A percentile compares a stretch with the other conserved stretches of the same genome.
Evolutionary conservation across 2,113 vertebrate genomes (phyloP).

Genomic region (Cyphotilapia sp.): DNA sequence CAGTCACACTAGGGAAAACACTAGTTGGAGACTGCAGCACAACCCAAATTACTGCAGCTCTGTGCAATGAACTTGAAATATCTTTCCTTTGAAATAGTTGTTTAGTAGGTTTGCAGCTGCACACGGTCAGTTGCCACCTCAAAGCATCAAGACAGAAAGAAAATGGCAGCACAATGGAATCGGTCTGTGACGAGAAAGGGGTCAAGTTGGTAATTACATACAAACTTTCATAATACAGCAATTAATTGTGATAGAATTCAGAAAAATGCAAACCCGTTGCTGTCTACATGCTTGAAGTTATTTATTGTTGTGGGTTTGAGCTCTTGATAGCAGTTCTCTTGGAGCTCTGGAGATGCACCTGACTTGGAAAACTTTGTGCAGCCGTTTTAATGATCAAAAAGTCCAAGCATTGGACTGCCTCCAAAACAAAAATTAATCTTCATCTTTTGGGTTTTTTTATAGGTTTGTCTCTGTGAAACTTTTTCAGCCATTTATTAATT

Average conservation of each 20-base stretch:
- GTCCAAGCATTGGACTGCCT: neutral
- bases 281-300: neutral
- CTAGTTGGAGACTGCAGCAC: neutral
- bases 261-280: neutral
- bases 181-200: neutral
- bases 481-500: neutral
- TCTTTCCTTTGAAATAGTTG: neutral
- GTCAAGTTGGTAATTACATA: neutral
- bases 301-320: accelerated
- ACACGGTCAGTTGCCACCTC: neutral
- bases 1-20: neutral
- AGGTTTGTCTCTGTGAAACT: neutral
- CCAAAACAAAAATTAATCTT: neutral
- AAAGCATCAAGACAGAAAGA: neutral
- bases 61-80: neutral
- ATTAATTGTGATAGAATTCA: neutral
- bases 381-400: neutral
- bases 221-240: neutral
- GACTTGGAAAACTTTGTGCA: neutral
- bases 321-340: neutral
- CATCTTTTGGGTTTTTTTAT: neutral
- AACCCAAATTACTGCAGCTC: neutral
- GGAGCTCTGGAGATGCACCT: neutral
- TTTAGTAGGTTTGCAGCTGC: neutral
- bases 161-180: neutral